Evolutionary conservation across 2,113 vertebrate species (phyloP).

Genomic region (Odobenus rosmarus): DNA sequence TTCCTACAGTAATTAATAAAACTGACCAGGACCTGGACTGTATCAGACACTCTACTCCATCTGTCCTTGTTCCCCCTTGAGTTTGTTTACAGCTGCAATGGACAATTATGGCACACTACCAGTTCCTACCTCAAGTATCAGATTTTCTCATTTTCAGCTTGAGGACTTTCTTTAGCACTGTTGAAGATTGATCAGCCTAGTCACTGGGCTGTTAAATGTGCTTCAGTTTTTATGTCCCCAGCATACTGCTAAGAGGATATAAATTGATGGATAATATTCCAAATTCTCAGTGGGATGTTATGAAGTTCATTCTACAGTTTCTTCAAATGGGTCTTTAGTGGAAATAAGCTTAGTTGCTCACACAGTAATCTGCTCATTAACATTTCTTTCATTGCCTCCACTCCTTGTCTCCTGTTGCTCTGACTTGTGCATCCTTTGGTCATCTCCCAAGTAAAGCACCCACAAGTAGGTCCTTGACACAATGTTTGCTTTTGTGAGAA

Average conservation of each 20-base stretch:
- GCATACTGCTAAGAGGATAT: background rate
- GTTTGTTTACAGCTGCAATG: background rate
- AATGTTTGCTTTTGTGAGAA: background rate
- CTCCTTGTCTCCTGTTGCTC: background rate
- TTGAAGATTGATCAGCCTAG: background rate
- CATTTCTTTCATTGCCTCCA: background rate
- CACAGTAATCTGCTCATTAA: background rate
- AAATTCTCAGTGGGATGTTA: too few species aligned
- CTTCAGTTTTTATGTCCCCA: background rate
- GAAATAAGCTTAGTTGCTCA: background rate
- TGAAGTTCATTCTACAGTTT: background rate
- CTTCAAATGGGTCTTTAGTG: background rate
- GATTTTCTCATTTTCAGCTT: background rate
- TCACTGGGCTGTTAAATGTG: background rate
- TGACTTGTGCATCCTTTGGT: background rate
- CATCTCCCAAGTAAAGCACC: background rate
- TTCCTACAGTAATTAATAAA: background rate
- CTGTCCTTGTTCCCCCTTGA: background rate
- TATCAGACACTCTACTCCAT: background rate
- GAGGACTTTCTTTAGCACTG: background rate
- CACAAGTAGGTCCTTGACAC: background rate
- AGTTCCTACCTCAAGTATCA: too few species aligned
- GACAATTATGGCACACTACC: background rate
- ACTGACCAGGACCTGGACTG: background rate
- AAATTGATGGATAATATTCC: background rate